Evolutionary conservation across 2,888 invertebrate genomes (phyloP).

Genomic region (Tenthredo distinguenda): DNA sequence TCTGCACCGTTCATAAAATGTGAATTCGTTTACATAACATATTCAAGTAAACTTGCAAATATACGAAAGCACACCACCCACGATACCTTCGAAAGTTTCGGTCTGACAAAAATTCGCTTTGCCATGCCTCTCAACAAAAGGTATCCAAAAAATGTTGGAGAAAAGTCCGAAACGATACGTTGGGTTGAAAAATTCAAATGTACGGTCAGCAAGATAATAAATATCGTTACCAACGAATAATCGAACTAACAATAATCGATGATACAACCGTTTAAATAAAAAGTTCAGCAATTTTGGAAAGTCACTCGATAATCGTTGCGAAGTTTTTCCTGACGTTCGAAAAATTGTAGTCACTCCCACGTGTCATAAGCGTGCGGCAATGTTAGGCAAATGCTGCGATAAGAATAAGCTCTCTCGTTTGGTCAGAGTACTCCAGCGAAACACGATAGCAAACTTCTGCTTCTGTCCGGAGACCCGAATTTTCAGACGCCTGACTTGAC

Average conservation of each 20-base stretch:
- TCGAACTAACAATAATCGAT: neutral
- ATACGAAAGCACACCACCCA: neutral
- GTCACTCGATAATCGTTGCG: neutral
- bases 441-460: neutral
- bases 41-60: neutral
- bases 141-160: neutral
- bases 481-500: slow-evolving; percentile 22
- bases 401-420: neutral
- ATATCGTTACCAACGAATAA: neutral
- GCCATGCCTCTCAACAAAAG: neutral
- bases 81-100: slow-evolving; percentile 1
- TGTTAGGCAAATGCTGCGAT: neutral
- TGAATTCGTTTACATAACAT: slow-evolving; percentile 18
- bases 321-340: neutral
- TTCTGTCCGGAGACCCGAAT: neutral
- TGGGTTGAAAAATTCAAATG: neutral
- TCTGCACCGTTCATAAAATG: neutral
- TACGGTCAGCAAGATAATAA: neutral
- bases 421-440: neutral
- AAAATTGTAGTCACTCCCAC: neutral
- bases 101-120: neutral
- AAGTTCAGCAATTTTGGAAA: neutral
- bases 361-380: neutral
- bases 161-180: neutral
- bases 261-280: neutral